A percentile compares a stretch with the other conserved stretches of the same genome.
Evolutionary conservation across 2,113 vertebrate species (phyloP).

Genomic region (Pandion haliaetus): DNA sequence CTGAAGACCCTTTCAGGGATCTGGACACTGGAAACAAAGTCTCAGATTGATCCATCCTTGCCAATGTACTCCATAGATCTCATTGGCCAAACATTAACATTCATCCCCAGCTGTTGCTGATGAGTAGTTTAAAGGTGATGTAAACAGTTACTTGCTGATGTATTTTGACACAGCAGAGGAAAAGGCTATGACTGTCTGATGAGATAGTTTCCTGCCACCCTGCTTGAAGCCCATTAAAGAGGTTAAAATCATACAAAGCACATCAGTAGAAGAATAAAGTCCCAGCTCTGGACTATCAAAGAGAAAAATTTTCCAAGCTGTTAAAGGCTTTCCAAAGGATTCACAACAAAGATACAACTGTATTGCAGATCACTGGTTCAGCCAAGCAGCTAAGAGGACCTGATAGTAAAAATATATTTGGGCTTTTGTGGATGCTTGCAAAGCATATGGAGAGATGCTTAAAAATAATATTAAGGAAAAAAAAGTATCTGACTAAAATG

Average conservation of each 20-base stretch:
- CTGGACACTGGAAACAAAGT: not conserved
- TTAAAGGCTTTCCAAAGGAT: not conserved
- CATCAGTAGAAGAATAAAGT: not conserved
- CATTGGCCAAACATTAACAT: not conserved
- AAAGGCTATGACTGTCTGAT: not conserved
- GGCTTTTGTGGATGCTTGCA: not conserved
- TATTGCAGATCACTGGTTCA: not conserved
- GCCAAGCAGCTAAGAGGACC: not conserved
- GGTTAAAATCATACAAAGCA: not conserved
- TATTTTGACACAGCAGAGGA: not conserved
- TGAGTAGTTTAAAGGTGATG: not conserved
- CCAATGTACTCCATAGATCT: not conserved
- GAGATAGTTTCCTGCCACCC: not conserved
- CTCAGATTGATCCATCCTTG: not conserved
- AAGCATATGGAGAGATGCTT: not conserved
- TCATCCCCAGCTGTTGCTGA: rapidly evolving
- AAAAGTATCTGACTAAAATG: not conserved
- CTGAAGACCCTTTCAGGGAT: not conserved
- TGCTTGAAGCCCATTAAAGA: not conserved
- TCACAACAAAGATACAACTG: not conserved
- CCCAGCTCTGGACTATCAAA: not conserved
- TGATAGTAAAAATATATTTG: not conserved
- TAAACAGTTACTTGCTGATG: not conserved
- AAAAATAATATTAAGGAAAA: not conserved
- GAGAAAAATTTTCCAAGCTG: not conserved